Evolutionary conservation across 2,888 invertebrate genomes (phyloP).

Genomic region (Clistopyga incitator): DNA sequence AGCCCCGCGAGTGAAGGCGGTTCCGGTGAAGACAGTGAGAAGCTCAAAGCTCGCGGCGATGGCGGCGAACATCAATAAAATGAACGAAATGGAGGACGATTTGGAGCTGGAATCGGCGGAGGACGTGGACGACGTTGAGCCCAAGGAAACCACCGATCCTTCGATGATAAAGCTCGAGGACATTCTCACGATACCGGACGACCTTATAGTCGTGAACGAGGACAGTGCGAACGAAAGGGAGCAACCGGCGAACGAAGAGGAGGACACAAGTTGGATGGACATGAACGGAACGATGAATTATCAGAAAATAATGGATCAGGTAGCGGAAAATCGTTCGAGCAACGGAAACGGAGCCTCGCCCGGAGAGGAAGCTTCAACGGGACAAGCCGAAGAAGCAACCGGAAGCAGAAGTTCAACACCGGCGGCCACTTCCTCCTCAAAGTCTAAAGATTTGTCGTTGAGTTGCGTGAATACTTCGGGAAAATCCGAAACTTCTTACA

Average conservation of each 20-base stretch:
- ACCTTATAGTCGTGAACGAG: slow-evolving; percentile 20
- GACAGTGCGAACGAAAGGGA: slow-evolving; percentile 42
- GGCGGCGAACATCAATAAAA: slow-evolving; percentile 81
- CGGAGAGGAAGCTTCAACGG: too few relatives aligned
- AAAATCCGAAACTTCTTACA: slow-evolving; percentile 76
- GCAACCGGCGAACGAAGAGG: slow-evolving; percentile 39
- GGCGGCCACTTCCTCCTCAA: slow-evolving; percentile 56
- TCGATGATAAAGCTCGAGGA: slow-evolving; percentile 74
- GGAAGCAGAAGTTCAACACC: slow-evolving; percentile 62
- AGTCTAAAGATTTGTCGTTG: slow-evolving; percentile 76
- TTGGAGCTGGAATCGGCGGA: slow-evolving; percentile 69
- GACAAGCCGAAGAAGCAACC: slow-evolving; percentile 26
- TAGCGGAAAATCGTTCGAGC: slow-evolving; percentile 31
- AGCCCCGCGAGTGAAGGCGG: slow-evolving; percentile 70
- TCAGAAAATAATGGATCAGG: slow-evolving; percentile 40
- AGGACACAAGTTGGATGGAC: slow-evolving; percentile 26
- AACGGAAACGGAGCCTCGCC: neutral
- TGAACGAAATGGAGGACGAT: slow-evolving; percentile 69
- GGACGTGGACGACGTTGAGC: slow-evolving; percentile 66
- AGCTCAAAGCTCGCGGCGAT: slow-evolving; percentile 82
- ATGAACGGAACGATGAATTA: slow-evolving; percentile 53
- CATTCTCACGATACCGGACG: slow-evolving; percentile 76
- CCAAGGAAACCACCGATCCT: slow-evolving; percentile 56
- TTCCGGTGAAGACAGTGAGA: slow-evolving; percentile 79
- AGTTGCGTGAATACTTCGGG: slow-evolving; percentile 78